Conservation (phyloP, 2,888 invertebrate genomes). For the Mantis religiosa region DNA sequence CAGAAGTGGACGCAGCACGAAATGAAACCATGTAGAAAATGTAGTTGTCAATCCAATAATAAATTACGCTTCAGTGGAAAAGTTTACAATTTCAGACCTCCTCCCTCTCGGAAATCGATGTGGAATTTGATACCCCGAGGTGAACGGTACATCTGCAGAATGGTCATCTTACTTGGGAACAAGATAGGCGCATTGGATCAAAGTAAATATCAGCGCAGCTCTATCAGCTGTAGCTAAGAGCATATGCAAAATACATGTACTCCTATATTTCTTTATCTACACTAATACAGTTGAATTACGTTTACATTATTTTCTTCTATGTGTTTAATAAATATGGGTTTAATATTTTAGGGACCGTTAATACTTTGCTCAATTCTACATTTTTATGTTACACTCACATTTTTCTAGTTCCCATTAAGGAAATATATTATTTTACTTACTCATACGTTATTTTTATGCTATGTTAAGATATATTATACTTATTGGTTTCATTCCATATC, state of each 20-base stretch:
- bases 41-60: conserved; percentile 13
- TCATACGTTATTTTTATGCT: too few relatives aligned
- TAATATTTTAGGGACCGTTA: too few relatives aligned
- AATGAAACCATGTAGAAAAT: not conserved
- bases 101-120: not conserved
- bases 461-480: too few relatives aligned
- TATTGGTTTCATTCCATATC: too few relatives aligned
- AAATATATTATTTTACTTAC: too few relatives aligned
- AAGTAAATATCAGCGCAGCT: not conserved
- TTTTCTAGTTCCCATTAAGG: too few relatives aligned
- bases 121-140: not conserved
- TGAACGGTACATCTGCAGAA: not conserved
- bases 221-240: not conserved
- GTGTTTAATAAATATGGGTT: too few relatives aligned
- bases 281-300: too few relatives aligned
- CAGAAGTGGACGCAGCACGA: not conserved
- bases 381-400: too few relatives aligned
- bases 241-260: not conserved
- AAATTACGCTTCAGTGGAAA: not conserved
- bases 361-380: too few relatives aligned
- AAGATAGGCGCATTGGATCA: not conserved
- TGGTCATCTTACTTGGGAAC: not conserved
- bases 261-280: too few relatives aligned
- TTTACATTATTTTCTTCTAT: too few relatives aligned
- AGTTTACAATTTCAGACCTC: not conserved